Conservation (phyloP, 2,113 vertebrate genomes). For the Mesocricetus auratus region DNA sequence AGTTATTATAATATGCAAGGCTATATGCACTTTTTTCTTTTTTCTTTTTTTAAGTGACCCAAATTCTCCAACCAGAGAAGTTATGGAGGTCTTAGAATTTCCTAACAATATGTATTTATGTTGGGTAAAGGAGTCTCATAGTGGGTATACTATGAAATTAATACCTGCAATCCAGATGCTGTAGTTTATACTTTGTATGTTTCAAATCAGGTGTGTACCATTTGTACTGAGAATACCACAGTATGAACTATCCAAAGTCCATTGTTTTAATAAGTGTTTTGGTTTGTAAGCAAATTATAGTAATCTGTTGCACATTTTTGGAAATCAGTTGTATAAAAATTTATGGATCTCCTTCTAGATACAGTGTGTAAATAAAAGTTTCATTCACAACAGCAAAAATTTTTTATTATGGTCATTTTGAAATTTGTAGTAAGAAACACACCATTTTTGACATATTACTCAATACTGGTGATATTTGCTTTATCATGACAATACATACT, state of each 20-base stretch:
- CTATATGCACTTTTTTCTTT: slow-evolving; percentile 74
- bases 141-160: slow-evolving; percentile 91
- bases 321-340: slow-evolving; percentile 95
- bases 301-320: slow-evolving; percentile 99
- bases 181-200: slow-evolving; percentile 94
- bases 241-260: slow-evolving; percentile 93
- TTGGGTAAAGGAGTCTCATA: slow-evolving; percentile 86
- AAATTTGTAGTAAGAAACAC: background rate
- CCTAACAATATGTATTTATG: slow-evolving; percentile 73
- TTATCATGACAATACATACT: background rate
- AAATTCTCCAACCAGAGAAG: slow-evolving; percentile 80
- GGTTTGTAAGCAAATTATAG: slow-evolving; percentile 92
- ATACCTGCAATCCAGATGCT: slow-evolving; percentile 93
- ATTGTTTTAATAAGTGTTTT: slow-evolving; percentile 92
- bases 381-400: slow-evolving; percentile 93
- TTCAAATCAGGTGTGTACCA: slow-evolving; percentile 86
- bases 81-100: slow-evolving; percentile 80
- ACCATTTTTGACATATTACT: background rate
- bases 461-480: background rate
- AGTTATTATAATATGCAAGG: slow-evolving; percentile 61
- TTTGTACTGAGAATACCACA: slow-evolving; percentile 87
- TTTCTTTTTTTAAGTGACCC: slow-evolving; percentile 80
- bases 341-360: slow-evolving; percentile 97
- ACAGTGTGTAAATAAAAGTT: slow-evolving; percentile 96
- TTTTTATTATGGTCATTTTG: too few species aligned